A percentile compares a stretch with the other conserved stretches of the same genome.
These are phyloP conservation scores for Chondrosia reniformis DNA, from an alignment of 37 sponge, comb jelly and placozoan species.

Conservation along the genomic window DNA sequence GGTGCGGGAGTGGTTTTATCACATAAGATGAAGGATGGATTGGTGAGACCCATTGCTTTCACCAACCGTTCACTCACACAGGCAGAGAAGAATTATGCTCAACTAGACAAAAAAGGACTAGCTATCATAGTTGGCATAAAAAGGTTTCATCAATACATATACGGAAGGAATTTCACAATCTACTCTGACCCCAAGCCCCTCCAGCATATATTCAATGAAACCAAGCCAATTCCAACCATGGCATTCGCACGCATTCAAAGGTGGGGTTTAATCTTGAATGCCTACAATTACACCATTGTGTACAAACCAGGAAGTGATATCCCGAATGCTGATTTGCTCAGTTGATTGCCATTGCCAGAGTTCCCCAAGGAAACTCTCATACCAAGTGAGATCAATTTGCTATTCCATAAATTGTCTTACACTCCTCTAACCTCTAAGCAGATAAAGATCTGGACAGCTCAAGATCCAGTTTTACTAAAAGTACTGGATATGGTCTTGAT, in stretches of 20 bases:
- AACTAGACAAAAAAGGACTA: conserved; percentile 18
- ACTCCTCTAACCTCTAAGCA: not conserved
- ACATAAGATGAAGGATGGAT: not conserved
- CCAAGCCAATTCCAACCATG: conserved; percentile 15
- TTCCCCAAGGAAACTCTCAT: not conserved
- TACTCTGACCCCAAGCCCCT: conserved; percentile 25
- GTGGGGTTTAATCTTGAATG: conserved; percentile 16
- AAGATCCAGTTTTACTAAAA: not conserved
- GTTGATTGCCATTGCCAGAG: conserved; percentile 27
- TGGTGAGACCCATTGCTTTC: not conserved
- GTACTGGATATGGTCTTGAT: not conserved
- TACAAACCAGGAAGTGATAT: not conserved
- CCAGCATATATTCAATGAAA: conserved; percentile 6
- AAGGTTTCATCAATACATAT: conserved; percentile 25
- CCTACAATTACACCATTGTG: conserved; percentile 14
- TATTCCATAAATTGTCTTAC: not conserved
- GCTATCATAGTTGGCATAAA: conserved; percentile 17
- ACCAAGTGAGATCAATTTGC: not conserved
- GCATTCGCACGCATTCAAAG: conserved; percentile 6
- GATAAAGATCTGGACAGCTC: not conserved
- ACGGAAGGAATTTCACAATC: conserved; percentile 7
- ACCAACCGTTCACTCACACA: not conserved
- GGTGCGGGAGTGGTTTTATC: conserved; percentile 3
- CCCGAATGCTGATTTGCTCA: conserved; percentile 25
- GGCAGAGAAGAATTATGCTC: conserved; percentile 10